phyloP scores from a whole-genome alignment of 2,113 vertebrate species.

The Synodontis membranacea region DNA sequence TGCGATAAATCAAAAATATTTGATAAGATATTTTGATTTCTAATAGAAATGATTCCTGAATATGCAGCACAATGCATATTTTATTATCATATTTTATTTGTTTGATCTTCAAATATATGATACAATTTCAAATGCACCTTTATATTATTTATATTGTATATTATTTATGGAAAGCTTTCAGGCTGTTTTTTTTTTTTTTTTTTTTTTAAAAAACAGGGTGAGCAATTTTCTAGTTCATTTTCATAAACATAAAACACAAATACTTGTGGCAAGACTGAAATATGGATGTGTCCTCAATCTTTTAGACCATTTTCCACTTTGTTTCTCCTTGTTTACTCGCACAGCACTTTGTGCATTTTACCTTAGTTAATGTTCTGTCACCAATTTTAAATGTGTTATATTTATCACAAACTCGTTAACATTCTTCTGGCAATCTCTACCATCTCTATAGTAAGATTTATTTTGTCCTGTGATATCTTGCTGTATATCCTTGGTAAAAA shows the following conservation, averaged over 20 bases:
- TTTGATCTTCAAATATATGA: conserved; percentile 35
- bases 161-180: conserved; percentile 13
- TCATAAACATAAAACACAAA: neutral
- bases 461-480: no score
- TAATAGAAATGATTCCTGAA: conserved; percentile 35
- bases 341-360: neutral
- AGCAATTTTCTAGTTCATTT: neutral
- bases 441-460: neutral
- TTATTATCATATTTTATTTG: conserved; percentile 22
- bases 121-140: neutral
- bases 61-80: conserved; percentile 36
- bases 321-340: neutral
- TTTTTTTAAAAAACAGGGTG: neutral
- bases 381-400: neutral
- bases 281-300: neutral
- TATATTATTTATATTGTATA: neutral
- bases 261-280: neutral
- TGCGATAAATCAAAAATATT: neutral
- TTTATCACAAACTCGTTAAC: neutral
- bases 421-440: neutral
- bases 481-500: neutral
- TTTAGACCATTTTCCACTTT: neutral
- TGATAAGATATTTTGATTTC: neutral
- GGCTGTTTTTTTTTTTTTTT: neutral
- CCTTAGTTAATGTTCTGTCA: neutral